These are phyloP conservation scores for Urocyon cinereoargenteus DNA, from an alignment of 2,797 vertebrate genomes.

Conservation along the genomic window DNA sequence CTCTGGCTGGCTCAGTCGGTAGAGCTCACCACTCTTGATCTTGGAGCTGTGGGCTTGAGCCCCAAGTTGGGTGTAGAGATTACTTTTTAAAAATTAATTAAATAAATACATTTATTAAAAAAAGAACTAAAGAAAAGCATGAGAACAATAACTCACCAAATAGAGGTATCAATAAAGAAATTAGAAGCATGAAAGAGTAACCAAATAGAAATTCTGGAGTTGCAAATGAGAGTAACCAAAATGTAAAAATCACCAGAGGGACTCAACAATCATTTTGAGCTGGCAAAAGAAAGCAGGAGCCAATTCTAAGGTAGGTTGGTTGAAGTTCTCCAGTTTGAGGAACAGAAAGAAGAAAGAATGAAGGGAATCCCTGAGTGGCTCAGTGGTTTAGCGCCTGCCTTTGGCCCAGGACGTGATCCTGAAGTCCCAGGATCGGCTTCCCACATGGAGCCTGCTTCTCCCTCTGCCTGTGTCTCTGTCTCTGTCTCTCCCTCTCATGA, in stretches of 20 bases:
- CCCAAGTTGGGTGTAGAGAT: neutral
- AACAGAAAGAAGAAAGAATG: neutral
- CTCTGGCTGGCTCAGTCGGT: neutral
- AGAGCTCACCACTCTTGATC: neutral
- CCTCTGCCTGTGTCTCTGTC: too few species aligned
- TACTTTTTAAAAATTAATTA: neutral
- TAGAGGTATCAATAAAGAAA: slow-evolving; percentile 14
- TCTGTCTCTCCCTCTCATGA: too few species aligned
- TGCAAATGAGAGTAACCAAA: neutral
- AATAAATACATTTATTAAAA: neutral
- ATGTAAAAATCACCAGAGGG: neutral
- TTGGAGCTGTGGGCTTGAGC: neutral
- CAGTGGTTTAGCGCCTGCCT: too few species aligned
- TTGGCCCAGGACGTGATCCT: too few species aligned
- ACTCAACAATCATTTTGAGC: neutral
- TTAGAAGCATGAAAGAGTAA: neutral
- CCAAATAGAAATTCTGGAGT: neutral
- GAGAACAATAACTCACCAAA: neutral
- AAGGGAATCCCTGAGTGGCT: neutral
- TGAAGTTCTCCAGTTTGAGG: neutral
- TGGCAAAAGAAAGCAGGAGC: neutral
- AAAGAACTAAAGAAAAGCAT: neutral
- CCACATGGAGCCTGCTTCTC: too few species aligned
- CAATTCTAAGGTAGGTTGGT: neutral
- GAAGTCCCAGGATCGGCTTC: too few species aligned